Evolutionary conservation across 2,797 vertebrate genomes (phyloP), one percentile per base, ranked within the genome.

Genomic region (Halcyon badia): DNA sequence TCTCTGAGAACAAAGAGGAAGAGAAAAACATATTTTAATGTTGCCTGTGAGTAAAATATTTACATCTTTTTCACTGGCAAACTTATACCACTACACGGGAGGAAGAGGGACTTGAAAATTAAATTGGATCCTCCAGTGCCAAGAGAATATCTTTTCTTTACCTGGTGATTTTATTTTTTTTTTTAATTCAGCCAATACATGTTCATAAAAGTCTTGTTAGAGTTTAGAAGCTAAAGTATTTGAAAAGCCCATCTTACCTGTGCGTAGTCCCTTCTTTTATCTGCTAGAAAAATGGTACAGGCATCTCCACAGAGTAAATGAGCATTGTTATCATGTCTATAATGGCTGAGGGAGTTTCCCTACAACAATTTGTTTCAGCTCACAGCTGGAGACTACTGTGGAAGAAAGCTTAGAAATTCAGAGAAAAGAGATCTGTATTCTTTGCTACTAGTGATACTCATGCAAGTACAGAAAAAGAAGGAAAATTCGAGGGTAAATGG

Each of bases 181-280:
- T 84, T 14, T 39, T 39, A 76, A 84, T 75, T 91, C 33, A 46
- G 37, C 82, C 54, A 85, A 39, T 62, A 46, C 11, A 2, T 48
- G 8, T 6, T 56, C 16, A 31, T 61, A 37, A 90, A 90, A 61
- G 30, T 10, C 37, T 52, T 68, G 26, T 17, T 64, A 54, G 54
- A 87, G 48, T 93, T 92, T 92, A 46, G 51, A 79, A 89, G 52
- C 10, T 86, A 9, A 83, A 82, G 33, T 72, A 64, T 82, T 92
- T 78, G 84, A 87, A 85, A 41, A 89, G 15, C 11, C 26, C 57
- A 68, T 41, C 41, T 81, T 33, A 61, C 44, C 26, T 33, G 44
- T 69, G 49, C 46, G n/a, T 9, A 69, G 37, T 14, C 21, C 16
- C 10, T 69, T 54, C 73, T 88, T 93, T 78, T 87, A 60, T 84